Evolutionary conservation across 2,113 vertebrate species (phyloP).

Genomic region (Agapornis roseicollis): DNA sequence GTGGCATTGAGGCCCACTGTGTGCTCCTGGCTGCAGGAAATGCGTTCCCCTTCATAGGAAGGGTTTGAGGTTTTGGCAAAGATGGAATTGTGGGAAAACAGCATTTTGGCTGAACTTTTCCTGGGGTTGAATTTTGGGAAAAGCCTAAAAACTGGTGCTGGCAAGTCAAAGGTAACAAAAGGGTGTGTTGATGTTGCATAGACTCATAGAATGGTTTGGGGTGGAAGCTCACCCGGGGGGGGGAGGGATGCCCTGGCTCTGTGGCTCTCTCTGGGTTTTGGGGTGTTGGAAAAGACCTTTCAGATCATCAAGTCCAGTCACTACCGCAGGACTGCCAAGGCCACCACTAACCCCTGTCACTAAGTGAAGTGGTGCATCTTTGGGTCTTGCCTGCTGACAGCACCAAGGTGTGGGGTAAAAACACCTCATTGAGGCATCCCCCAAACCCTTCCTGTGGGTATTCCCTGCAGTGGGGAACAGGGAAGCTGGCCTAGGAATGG

Average conservation of each 20-base stretch:
- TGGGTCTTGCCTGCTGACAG: not conserved
- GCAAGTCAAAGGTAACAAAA: not conserved
- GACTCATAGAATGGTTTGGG: not conserved
- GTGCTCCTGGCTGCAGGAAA: not conserved
- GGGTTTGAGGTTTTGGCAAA: not conserved
- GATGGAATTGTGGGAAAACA: not conserved
- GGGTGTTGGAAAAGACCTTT: not conserved
- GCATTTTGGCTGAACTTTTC: not conserved
- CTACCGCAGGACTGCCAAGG: not conserved
- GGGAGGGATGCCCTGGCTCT: not conserved
- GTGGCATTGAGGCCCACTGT: accelerated
- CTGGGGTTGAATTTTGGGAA: not conserved
- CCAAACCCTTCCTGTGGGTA: not conserved
- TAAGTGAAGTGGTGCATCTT: not conserved
- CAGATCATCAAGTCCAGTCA: not conserved
- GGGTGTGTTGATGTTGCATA: not conserved
- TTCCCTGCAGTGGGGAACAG: not conserved
- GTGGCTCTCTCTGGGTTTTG: not conserved
- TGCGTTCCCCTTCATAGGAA: not conserved
- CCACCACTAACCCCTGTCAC: not conserved
- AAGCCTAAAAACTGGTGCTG: not conserved
- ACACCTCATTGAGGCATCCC: too few relatives aligned
- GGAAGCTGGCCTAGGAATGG: not conserved
- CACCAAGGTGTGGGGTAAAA: not conserved
- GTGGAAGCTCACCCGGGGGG: not conserved